Conservation (phyloP, 2,797 vertebrate genomes). For the Anomalospiza imberbis region DNA sequence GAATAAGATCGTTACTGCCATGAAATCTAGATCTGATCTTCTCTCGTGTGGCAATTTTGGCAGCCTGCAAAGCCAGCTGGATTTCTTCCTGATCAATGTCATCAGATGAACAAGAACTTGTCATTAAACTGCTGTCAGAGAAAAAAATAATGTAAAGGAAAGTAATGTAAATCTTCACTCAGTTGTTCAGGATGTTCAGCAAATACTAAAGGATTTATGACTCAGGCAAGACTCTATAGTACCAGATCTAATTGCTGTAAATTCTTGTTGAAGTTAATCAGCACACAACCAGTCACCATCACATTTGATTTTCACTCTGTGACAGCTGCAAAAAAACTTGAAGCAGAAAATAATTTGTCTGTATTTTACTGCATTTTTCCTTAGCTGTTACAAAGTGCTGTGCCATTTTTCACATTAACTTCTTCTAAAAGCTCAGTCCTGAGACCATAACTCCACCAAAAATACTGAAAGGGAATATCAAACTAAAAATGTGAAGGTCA, state of each 20-base stretch:
- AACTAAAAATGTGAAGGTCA: neutral
- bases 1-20: slow-evolving; percentile 95
- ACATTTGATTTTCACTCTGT: neutral
- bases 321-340: slow-evolving; percentile 2
- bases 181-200: neutral
- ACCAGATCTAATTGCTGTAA: slow-evolving; percentile 24
- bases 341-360: neutral
- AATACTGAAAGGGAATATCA: neutral
- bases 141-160: neutral
- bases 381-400: neutral
- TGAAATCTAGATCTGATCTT: slow-evolving; percentile 95
- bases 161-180: neutral
- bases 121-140: slow-evolving; percentile 75
- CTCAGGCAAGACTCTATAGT: neutral
- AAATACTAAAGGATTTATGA: slow-evolving; percentile 37
- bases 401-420: neutral
- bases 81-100: slow-evolving; percentile 81
- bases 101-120: slow-evolving; percentile 83
- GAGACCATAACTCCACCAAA: neutral
- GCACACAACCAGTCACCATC: neutral
- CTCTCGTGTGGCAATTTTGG: slow-evolving; percentile 84
- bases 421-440: neutral
- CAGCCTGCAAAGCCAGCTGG: slow-evolving; percentile 81
- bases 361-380: neutral
- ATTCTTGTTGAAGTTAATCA: slow-evolving; percentile 9